Conservation (phyloP, 2,888 invertebrate genomes). For the Gastrophysa polygoni region DNA sequence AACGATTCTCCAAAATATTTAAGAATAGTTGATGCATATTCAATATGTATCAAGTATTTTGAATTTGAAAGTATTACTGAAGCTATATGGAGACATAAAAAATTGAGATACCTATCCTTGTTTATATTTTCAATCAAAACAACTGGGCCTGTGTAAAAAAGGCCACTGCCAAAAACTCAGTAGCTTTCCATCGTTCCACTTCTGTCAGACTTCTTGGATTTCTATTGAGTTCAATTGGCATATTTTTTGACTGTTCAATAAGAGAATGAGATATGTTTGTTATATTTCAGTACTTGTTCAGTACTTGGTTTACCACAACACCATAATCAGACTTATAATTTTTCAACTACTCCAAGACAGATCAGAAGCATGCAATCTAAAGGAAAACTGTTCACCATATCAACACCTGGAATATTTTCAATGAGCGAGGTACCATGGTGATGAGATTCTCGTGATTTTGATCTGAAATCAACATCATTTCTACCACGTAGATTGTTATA, state of each 20-base stretch:
- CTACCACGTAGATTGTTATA: constrained; percentile 15
- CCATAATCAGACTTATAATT: constrained; percentile 7
- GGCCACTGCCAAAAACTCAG: no score
- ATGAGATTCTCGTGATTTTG: constrained; percentile 28
- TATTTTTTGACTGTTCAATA: no score
- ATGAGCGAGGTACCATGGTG: constrained; percentile 31
- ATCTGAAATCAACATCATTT: constrained; percentile 24
- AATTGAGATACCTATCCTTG: constrained; percentile 24
- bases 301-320: constrained; percentile 14
- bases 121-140: constrained; percentile 19
- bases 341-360: constrained; percentile 26
- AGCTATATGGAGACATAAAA: constrained; percentile 26
- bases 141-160: constrained; percentile 31
- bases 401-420: constrained; percentile 35
- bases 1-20: constrained; percentile 19
- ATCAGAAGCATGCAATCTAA: constrained; percentile 33
- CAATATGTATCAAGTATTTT: not conserved
- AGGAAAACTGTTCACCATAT: constrained; percentile 37
- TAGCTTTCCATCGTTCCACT: no score
- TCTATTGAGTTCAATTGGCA: no score
- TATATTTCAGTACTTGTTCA: constrained; percentile 24
- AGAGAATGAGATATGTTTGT: no score
- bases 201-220: no score
- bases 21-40: constrained; percentile 17
- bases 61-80: constrained; percentile 13